A percentile compares a stretch with the other conserved stretches of the same genome.
These are phyloP conservation scores for Pocillopora meandrina DNA, from an alignment of 92 coral and sea anemone species.

Conservation along the genomic window DNA sequence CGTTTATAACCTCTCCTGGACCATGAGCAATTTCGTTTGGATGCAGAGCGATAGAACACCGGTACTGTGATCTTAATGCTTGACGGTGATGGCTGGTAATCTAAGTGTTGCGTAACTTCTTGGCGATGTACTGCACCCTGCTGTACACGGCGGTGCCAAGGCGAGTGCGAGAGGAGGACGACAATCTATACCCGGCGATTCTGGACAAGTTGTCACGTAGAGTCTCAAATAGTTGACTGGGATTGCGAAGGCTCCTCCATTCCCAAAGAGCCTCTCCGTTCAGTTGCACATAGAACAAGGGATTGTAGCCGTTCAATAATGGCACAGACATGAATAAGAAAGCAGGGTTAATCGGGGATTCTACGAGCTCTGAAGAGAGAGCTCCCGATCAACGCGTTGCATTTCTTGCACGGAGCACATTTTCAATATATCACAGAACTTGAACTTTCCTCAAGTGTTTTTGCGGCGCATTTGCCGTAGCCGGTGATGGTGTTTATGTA, in stretches of 20 bases:
- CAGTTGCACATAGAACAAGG: background rate
- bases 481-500: no score
- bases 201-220: background rate
- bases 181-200: background rate
- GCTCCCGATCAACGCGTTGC: no score
- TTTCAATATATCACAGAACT: no score
- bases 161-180: background rate
- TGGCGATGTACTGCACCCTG: background rate
- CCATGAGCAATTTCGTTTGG: background rate
- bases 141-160: constrained; percentile 10
- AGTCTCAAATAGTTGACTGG: background rate
- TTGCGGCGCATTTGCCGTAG: no score
- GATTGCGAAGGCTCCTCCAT: background rate
- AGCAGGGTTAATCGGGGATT: background rate
- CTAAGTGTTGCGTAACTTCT: background rate
- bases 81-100: background rate
- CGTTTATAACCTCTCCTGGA: background rate
- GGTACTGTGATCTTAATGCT: background rate
- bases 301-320: background rate
- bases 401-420: no score
- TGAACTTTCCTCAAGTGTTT: no score
- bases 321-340: constrained; percentile 13
- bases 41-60: background rate
- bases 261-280: background rate
- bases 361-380: no score